A percentile compares a stretch with the other conserved stretches of the same genome.
These are phyloP conservation scores for Chymomyza fuscimana DNA, from an alignment of 2,888 invertebrate genomes.

Conservation along the genomic window DNA sequence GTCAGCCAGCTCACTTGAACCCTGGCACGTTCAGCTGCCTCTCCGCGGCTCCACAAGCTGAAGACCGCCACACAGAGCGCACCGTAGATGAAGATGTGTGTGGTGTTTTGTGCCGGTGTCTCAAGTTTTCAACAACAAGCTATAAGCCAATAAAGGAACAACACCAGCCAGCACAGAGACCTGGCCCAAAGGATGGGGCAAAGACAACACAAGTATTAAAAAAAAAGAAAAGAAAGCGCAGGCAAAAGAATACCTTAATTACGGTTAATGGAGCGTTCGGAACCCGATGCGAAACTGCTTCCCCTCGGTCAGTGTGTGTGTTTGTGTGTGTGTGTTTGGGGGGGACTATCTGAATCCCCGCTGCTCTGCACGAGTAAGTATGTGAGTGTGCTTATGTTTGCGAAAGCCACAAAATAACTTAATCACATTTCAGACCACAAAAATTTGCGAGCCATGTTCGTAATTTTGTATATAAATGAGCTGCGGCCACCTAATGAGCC, in stretches of 20 bases:
- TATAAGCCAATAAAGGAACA: constrained; percentile 68
- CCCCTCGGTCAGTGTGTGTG: constrained; percentile 14
- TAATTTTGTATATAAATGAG: constrained; percentile 76
- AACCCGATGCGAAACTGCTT: constrained; percentile 41
- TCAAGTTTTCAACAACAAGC: constrained; percentile 70
- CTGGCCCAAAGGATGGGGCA: constrained; percentile 33
- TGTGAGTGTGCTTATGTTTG: constrained; percentile 17
- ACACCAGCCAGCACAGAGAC: constrained; percentile 49
- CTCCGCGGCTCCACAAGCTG: constrained; percentile 17
- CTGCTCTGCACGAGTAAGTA: background rate
- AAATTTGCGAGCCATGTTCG: constrained; percentile 75
- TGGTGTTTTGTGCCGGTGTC: constrained; percentile 41
- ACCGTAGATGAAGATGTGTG: constrained; percentile 53
- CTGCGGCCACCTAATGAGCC: constrained; percentile 78
- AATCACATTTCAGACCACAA: constrained; percentile 75
- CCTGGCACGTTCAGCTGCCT: background rate
- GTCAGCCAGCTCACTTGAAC: background rate
- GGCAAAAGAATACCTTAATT: constrained; percentile 74
- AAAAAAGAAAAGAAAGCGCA: constrained; percentile 62
- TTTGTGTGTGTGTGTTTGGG: constrained; percentile 10
- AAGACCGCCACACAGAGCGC: constrained; percentile 49
- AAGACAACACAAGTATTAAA: constrained; percentile 16
- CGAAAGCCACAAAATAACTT: constrained; percentile 74
- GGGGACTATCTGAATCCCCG: too few species aligned
- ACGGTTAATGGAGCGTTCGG: constrained; percentile 77